These are phyloP conservation scores for Catalaphyllia jardinei DNA, from an alignment of 64 coral and sea anemone genomes.

Conservation along the genomic window DNA sequence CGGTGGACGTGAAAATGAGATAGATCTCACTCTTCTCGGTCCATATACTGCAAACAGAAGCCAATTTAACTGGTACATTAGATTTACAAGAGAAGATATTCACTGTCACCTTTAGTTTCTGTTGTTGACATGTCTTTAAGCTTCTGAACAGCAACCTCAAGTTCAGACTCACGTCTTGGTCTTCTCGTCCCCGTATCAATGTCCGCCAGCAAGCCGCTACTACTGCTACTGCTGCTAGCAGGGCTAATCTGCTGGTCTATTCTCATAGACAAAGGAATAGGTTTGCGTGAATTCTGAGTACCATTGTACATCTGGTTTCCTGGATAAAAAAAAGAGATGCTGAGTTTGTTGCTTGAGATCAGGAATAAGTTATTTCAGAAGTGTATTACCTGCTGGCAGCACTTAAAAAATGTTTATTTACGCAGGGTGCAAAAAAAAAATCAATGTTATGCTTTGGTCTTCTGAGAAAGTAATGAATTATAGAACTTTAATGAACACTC, in stretches of 20 bases:
- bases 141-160: slow-evolving; percentile 40
- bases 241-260: slow-evolving; percentile 80
- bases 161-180: slow-evolving; percentile 73
- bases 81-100: neutral
- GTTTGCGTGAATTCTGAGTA: slow-evolving; percentile 73
- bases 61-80: no score
- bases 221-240: slow-evolving; percentile 90
- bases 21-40: no score
- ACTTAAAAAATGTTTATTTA: neutral
- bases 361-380: no score
- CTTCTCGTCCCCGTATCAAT: slow-evolving; percentile 60
- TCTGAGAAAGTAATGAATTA: no score
- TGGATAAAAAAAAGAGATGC: neutral
- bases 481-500: no score
- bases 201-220: slow-evolving; percentile 91
- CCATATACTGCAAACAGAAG: no score
- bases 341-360: neutral
- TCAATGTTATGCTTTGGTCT: no score
- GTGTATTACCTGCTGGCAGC: no score
- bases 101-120: neutral
- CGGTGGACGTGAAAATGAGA: no score
- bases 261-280: slow-evolving; percentile 85
- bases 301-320: slow-evolving; percentile 37
- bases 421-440: no score
- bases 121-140: slow-evolving; percentile 37